phyloP scores from a whole-genome alignment of 2,888 invertebrate genomes.

The Ceraclea dissimilis region DNA sequence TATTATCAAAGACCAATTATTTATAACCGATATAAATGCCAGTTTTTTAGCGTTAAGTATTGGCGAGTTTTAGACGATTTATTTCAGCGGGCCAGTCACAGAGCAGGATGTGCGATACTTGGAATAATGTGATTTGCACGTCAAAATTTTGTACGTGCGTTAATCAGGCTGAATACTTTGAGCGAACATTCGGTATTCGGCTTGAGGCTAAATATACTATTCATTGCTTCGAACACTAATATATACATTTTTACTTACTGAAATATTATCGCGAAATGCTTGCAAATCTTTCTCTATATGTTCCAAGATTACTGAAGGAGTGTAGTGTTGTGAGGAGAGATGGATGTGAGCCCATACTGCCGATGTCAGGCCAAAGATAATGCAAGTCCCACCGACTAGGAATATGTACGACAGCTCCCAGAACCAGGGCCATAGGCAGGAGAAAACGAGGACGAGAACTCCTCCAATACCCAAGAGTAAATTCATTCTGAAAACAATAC shows the following conservation, averaged over 20 bases:
- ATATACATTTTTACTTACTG: slow-evolving; percentile 50
- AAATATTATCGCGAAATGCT: slow-evolving; percentile 51
- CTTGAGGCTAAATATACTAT: no score
- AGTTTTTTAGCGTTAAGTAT: no score
- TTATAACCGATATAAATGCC: no score
- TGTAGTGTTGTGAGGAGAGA: slow-evolving; percentile 58
- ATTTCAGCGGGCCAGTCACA: no score
- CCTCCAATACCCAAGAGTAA: slow-evolving; percentile 12
- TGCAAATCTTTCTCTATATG: slow-evolving; percentile 55
- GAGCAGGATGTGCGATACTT: no score
- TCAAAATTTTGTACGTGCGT: no score
- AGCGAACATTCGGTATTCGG: no score
- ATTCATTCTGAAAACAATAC: slow-evolving; percentile 21
- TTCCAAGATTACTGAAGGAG: slow-evolving; percentile 50
- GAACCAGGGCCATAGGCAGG: slow-evolving; percentile 23
- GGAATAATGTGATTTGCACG: no score
- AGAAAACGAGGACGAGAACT: slow-evolving; percentile 14
- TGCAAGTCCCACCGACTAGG: slow-evolving; percentile 15
- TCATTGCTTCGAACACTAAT: no score
- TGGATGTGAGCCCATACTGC: slow-evolving; percentile 56
- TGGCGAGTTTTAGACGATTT: no score
- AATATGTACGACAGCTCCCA: slow-evolving; percentile 14
- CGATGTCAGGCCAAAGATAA: slow-evolving; percentile 18
- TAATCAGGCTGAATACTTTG: no score
- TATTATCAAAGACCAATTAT: no score